These are phyloP conservation scores for Parazoanthus atlanticus DNA, from an alignment of 92 coral and sea anemone genomes.

Conservation along the genomic window DNA sequence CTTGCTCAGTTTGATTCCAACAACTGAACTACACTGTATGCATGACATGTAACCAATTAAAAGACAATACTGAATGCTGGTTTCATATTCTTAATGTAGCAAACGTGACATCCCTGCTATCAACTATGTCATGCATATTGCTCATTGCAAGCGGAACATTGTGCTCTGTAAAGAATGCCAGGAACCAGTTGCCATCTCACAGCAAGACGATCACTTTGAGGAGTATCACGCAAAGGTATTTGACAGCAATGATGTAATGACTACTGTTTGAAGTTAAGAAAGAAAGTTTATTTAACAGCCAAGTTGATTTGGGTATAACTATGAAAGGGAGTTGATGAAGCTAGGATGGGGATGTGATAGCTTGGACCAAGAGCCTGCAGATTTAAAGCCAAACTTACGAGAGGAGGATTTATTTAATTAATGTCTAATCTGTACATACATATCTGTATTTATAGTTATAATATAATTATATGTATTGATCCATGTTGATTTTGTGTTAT, in stretches of 20 bases:
- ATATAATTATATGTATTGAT: too few species aligned
- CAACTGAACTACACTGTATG: not conserved
- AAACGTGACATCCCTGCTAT: conserved; percentile 82
- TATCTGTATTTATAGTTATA: too few species aligned
- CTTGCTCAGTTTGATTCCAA: too few species aligned
- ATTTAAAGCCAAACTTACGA: too few species aligned
- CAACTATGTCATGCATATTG: conserved; percentile 87
- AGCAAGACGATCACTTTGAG: conserved; percentile 87
- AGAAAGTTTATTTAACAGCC: too few species aligned
- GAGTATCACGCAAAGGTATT: conserved; percentile 86
- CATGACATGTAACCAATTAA: not conserved
- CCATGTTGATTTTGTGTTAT: too few species aligned
- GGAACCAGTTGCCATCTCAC: conserved; percentile 85
- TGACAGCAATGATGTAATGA: not conserved
- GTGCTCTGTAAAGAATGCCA: conserved; percentile 74
- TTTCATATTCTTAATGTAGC: conserved; percentile 43
- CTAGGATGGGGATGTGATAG: too few species aligned
- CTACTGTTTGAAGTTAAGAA: not conserved
- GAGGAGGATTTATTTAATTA: too few species aligned
- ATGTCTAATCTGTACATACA: too few species aligned
- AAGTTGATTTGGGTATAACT: too few species aligned
- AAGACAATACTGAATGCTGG: not conserved
- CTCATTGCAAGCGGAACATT: conserved; percentile 84
- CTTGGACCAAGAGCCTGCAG: too few species aligned
- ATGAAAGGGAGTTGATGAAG: too few species aligned